Base-by-base conservation (phyloP, 2,888 invertebrate genomes). In the Phasia obesa region DNA sequence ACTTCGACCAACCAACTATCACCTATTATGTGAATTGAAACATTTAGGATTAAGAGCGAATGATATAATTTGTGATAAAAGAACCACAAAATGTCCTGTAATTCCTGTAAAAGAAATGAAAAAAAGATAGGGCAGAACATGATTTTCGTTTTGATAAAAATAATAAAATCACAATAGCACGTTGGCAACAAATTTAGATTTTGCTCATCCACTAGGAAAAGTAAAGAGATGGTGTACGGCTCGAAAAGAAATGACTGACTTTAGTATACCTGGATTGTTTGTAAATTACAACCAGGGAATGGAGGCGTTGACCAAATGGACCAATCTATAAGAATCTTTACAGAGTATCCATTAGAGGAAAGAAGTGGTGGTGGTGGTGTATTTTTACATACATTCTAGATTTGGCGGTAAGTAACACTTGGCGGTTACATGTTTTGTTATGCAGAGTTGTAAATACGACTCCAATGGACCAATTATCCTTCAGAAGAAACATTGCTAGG, bases 51-150 rank as follows among this genome's bases (percentile, higher is more conserved):
- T 62, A 44, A 42, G 42, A 42, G 47, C 62, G 19, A 64, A 19
- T 42, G 19, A 9, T 35, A 35, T 2, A 35, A 42, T 42, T n/a
- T n/a, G 35, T 35, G 51, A 65, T 21, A 65, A 51, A 5, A 65
- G 31, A 35, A 51, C 35, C 2, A 65, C 35, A 51, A 65, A 65
- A 64, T 64, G 64, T n/a, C 42, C n/a, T n/a, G n/a, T 42, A n/a
- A 42, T n/a, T 3, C 6, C 47, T 31, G 47, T 64, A 49, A 64
- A 64, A 44, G 27, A 47, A 64, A 17, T 17, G 27, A 64, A 19
- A 27, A 64, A 44, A 62, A 7, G n/a, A 27, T 9, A 27, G 60
- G 19, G 27, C 27, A 47, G 47, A 47, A 27, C 6, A 19, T 31
- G 47, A 64, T 47, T 65, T 9, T 49, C 31, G 19, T 27, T 47